phyloP scores from a whole-genome alignment of 2,797 vertebrate species.

The Alectoris magna region DNA sequence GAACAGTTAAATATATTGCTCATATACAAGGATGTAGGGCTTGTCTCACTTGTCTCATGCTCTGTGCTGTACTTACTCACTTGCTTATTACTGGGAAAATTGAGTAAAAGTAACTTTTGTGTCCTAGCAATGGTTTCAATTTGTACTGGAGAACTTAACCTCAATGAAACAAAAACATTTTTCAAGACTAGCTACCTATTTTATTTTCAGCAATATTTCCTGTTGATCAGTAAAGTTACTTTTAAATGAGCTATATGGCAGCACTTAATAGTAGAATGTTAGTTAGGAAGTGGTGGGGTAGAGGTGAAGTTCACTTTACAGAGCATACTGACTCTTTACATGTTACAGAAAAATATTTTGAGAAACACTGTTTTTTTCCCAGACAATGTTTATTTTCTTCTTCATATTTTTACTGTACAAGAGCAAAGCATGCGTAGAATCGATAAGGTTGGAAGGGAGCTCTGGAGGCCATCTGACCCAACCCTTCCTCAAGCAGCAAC shows the following conservation, averaged over 20 bases:
- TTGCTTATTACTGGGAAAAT: background rate
- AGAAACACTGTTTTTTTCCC: background rate
- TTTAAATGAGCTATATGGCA: background rate
- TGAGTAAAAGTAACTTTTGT: background rate
- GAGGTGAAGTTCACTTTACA: background rate
- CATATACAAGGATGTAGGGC: background rate
- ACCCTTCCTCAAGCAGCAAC: too few relatives aligned
- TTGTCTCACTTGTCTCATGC: background rate
- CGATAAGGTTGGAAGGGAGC: too few relatives aligned
- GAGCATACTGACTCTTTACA: background rate
- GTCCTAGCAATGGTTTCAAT: background rate
- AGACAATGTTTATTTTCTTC: background rate
- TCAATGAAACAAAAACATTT: background rate
- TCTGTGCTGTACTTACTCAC: background rate
- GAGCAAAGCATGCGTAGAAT: background rate
- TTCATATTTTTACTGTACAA: background rate
- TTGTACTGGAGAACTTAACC: background rate
- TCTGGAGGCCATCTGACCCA: too few relatives aligned
- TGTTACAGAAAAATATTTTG: background rate
- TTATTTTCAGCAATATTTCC: background rate
- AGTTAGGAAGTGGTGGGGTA: background rate
- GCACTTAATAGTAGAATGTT: background rate
- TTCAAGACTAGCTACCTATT: background rate
- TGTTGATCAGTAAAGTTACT: background rate
- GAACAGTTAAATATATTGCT: background rate